Percentiles rank a stretch among this genome's conserved stretches.
Evolutionary conservation across 2,113 vertebrate species (phyloP).

Genomic region (Dromas ardeola): DNA sequence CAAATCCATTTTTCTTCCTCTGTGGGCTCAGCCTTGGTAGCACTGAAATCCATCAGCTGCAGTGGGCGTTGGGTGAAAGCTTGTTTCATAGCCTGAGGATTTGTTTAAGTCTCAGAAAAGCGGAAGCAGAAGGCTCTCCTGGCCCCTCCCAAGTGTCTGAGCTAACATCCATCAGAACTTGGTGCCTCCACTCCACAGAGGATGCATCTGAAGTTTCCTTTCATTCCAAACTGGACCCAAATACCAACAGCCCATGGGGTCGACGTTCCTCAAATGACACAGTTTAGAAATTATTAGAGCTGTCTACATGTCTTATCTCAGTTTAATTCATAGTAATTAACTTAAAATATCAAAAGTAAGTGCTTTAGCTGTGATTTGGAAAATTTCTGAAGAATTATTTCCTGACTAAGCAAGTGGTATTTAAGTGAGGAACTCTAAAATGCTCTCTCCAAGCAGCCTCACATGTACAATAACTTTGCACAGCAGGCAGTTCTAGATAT

Average conservation of each 20-base stretch:
- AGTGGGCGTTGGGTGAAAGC: neutral
- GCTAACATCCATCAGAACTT: neutral
- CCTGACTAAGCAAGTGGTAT: neutral
- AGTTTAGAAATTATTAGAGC: neutral
- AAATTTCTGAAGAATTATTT: neutral
- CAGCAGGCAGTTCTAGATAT: neutral
- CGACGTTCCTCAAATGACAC: neutral
- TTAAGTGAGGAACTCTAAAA: neutral
- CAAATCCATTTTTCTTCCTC: neutral
- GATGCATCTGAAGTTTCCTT: neutral
- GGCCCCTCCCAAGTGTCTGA: neutral
- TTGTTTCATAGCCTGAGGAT: neutral
- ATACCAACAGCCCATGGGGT: neutral
- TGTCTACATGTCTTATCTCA: neutral
- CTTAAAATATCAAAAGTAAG: neutral
- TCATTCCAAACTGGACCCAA: neutral
- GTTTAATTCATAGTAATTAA: neutral
- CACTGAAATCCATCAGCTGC: neutral
- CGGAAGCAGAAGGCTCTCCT: neutral
- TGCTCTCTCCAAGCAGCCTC: neutral
- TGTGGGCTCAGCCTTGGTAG: neutral
- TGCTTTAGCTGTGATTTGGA: neutral
- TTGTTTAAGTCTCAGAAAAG: neutral
- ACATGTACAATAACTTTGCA: neutral
- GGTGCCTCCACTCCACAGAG: neutral